Evolutionary conservation across 1,140 invertebrate species (phyloP), one percentile per base, ranked within the genome.

Genomic region (Atopsyche davidsoni): DNA sequence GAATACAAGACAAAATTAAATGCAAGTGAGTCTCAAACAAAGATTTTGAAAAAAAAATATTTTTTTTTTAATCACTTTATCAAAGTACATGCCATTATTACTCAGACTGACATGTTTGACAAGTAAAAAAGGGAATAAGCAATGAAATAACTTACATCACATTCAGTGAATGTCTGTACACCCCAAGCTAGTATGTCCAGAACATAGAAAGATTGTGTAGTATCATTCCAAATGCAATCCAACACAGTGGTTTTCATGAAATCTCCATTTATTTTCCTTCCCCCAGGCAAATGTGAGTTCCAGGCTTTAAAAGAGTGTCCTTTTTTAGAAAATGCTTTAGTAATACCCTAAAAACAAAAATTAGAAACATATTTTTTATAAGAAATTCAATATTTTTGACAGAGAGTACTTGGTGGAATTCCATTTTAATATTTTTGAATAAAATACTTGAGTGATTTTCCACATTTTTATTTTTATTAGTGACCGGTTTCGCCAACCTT

Each of bases 141-240:
- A 14, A 17, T 24, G 40, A 22, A 38, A 55, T 34, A 46, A 61
- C 63, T 77, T 77, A 89, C 87, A 64, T 93, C 88, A 72, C 85
- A 88, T 59, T 92, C 79, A 46, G 80, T 73, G 44, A 92, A 74
- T 11, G 81, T 73, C 54, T 85, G 79, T 54, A 79, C 80, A 54
- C 85, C 89, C 89, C 90, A 96, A 32, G 79, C 80, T 31, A 96
- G 70, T 3, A 91, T 71, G 67, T 96, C 92, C 36, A 95, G 64
- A 1, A 91, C 75, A 67, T 83, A 92, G 64, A 85, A 85, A 0
- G 72, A 80, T 46, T 83, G 79, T 24, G 67, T 62, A 1, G 69
- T 54, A 54, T 80, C 76, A 58, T 77, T 68, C 67, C 81, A 91
- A 25, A 96, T 78, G 64, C 89, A 90, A 67, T 95, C 92, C 3